These are phyloP conservation scores for Helicoverpa zea DNA, from an alignment of 1,140 invertebrate species.

Conservation along the genomic window DNA sequence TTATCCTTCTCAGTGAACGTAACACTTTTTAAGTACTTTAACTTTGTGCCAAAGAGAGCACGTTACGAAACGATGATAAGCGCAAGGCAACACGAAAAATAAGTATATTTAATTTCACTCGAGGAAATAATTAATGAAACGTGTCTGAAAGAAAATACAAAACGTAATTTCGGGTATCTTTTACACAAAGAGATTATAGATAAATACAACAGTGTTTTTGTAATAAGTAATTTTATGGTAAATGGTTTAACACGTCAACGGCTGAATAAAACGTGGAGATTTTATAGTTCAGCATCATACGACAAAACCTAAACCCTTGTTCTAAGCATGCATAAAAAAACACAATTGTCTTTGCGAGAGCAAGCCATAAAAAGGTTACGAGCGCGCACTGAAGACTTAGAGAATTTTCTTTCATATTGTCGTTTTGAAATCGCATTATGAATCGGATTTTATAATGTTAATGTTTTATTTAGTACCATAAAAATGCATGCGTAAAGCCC, in stretches of 20 bases:
- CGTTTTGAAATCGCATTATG: conserved; percentile 14
- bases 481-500: no score
- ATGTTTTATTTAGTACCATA: conserved; percentile 17
- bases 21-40: conserved; percentile 23
- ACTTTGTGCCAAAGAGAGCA: conserved; percentile 11
- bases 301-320: conserved; percentile 21
- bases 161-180: conserved; percentile 43
- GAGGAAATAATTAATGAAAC: conserved; percentile 47
- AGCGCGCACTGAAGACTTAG: conserved; percentile 5
- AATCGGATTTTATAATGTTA: conserved; percentile 36
- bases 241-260: conserved; percentile 16
- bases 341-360: conserved; percentile 24
- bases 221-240: conserved; percentile 34
- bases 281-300: conserved; percentile 1
- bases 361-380: conserved; percentile 44
- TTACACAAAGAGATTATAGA: conserved; percentile 44
- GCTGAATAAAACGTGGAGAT: conserved; percentile 10
- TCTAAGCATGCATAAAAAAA: conserved; percentile 32
- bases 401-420: conserved; percentile 19
- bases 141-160: conserved; percentile 46
- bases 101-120: conserved; percentile 46
- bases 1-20: conserved; percentile 12
- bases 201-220: conserved; percentile 19
- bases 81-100: conserved; percentile 30
- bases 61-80: conserved; percentile 14